phyloP scores from a whole-genome alignment of 2,797 vertebrate genomes.

The Ambastaia sidthimunki region DNA sequence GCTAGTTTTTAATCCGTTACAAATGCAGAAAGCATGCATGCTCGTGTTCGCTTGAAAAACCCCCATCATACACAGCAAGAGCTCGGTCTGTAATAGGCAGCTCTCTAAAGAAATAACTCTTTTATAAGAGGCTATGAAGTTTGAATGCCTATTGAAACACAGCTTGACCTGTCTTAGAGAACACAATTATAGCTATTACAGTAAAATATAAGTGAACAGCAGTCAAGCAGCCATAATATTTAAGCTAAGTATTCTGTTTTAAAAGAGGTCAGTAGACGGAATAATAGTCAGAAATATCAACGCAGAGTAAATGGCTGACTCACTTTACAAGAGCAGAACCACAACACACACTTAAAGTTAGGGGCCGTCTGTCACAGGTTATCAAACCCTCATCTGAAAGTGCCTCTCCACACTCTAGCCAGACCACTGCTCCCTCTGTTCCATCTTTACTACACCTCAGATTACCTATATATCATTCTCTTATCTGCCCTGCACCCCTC shows the following conservation, averaged over 20 bases:
- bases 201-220: slow-evolving; percentile 29
- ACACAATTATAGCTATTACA: slow-evolving; percentile 52
- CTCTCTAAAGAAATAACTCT: slow-evolving; percentile 50
- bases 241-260: slow-evolving; percentile 23
- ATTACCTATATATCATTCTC: slow-evolving; percentile 64
- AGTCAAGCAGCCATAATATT: slow-evolving; percentile 42
- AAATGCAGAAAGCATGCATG: background rate
- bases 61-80: background rate
- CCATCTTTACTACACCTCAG: slow-evolving; percentile 45
- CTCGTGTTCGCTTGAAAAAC: slow-evolving; percentile 15
- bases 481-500: slow-evolving; percentile 61
- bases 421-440: slow-evolving; percentile 15
- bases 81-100: slow-evolving; percentile 13
- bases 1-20: background rate
- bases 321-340: background rate
- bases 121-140: slow-evolving; percentile 44
- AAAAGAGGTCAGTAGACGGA: slow-evolving; percentile 27
- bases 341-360: slow-evolving; percentile 25
- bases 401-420: slow-evolving; percentile 36
- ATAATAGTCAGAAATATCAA: slow-evolving; percentile 2
- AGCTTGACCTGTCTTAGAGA: slow-evolving; percentile 49
- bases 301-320: slow-evolving; percentile 10
- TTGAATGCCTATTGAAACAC: slow-evolving; percentile 46
- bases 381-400: slow-evolving; percentile 49
- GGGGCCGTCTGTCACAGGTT: slow-evolving; percentile 38